phyloP scores from a whole-genome alignment of 2,113 vertebrate genomes.

The Neodon shergylaensis region DNA sequence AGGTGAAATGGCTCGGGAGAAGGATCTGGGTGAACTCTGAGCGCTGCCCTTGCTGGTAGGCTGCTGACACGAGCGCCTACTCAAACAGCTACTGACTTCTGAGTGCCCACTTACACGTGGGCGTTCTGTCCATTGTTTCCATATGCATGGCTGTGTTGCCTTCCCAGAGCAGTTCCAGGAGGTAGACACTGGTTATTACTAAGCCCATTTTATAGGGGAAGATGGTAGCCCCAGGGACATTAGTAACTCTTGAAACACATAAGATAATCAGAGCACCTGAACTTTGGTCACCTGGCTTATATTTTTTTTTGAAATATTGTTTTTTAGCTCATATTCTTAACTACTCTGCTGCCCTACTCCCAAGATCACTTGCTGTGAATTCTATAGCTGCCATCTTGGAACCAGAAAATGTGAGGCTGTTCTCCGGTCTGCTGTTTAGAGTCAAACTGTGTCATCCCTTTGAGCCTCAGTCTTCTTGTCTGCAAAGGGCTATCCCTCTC shows the following conservation, averaged over 20 bases:
- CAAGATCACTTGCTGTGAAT: neutral
- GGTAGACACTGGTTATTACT: neutral
- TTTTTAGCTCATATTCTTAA: neutral
- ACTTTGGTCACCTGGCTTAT: neutral
- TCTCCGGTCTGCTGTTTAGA: neutral
- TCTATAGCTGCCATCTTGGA: neutral
- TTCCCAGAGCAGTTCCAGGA: neutral
- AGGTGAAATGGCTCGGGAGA: neutral
- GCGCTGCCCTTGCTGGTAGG: neutral
- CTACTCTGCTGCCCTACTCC: neutral
- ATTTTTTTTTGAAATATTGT: neutral
- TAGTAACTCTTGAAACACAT: neutral
- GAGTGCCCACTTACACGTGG: neutral
- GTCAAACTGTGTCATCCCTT: neutral
- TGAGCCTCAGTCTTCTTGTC: neutral
- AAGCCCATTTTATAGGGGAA: neutral
- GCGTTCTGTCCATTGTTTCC: neutral
- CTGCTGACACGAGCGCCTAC: neutral
- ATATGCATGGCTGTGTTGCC: neutral
- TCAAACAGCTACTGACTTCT: neutral
- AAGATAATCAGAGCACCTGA: neutral
- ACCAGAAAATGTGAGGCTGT: neutral
- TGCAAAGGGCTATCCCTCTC: neutral
- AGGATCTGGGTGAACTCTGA: neutral
- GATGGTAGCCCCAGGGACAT: neutral